A percentile compares a stretch with the other conserved stretches of the same genome.
These are phyloP conservation scores for Puffinus mauretanicus DNA, from an alignment of 2,113 vertebrate genomes.

Conservation along the genomic window DNA sequence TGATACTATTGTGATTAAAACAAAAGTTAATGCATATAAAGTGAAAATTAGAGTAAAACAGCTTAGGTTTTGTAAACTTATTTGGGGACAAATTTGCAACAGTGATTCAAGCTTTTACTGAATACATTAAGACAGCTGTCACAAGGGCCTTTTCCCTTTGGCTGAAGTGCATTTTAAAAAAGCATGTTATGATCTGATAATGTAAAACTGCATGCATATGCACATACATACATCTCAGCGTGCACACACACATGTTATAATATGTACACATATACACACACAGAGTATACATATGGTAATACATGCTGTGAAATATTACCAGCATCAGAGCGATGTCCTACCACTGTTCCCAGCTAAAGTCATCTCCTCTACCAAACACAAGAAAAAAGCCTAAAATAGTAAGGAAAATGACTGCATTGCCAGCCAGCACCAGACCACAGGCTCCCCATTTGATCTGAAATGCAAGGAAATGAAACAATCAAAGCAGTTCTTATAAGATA, in stretches of 20 bases:
- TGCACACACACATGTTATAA: not conserved
- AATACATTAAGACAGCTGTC: not conserved
- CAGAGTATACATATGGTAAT: not conserved
- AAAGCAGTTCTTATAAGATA: not conserved
- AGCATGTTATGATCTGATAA: not conserved
- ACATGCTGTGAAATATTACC: not conserved
- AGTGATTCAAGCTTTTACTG: not conserved
- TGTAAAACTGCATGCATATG: not conserved
- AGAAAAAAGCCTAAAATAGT: slow-evolving; percentile 95
- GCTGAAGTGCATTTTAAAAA: slow-evolving; percentile 3
- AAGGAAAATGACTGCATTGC: slow-evolving; percentile 91
- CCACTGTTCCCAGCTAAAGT: slow-evolving; percentile 98
- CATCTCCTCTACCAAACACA: slow-evolving; percentile 91
- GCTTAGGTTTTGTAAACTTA: not conserved
- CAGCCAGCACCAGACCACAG: slow-evolving; percentile 93
- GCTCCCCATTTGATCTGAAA: slow-evolving; percentile 95
- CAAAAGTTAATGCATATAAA: not conserved
- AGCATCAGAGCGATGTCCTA: slow-evolving; percentile 60
- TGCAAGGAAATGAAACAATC: slow-evolving; percentile 58
- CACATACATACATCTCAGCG: not conserved
- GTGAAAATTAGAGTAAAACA: not conserved
- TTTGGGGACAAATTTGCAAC: not conserved
- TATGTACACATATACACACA: not conserved
- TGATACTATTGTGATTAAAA: not conserved
- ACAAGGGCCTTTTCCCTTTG: not conserved